Percentiles rank a stretch among this genome's conserved stretches.
Evolutionary conservation across 2,888 invertebrate genomes (phyloP).

Genomic region (Meiosimyza decipiens): DNA sequence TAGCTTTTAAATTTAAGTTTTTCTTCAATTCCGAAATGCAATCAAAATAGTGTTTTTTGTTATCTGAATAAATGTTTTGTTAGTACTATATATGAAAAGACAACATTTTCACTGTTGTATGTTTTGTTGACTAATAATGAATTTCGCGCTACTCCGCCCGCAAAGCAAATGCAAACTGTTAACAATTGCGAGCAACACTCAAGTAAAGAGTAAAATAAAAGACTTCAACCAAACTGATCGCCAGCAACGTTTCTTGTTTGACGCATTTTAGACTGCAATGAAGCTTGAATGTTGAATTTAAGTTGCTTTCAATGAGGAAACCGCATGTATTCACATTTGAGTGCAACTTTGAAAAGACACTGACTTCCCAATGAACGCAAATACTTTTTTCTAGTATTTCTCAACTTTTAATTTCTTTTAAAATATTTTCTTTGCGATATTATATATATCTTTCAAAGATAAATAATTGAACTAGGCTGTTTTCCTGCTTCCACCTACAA

Average conservation of each 20-base stretch:
- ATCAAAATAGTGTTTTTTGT: no score
- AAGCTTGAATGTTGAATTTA: no score
- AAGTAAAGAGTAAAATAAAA: neutral
- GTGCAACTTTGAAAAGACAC: no score
- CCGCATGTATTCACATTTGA: no score
- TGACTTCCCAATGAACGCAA: no score
- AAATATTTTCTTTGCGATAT: no score
- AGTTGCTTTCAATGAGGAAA: no score
- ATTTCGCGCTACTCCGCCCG: neutral
- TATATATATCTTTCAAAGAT: no score
- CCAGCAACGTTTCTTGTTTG: neutral
- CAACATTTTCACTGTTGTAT: neutral
- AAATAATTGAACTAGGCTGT: no score
- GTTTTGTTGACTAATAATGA: neutral
- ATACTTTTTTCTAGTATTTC: no score
- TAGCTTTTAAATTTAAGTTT: neutral
- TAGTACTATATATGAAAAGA: neutral
- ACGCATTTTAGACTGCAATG: neutral
- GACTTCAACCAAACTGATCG: neutral
- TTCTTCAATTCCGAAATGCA: neutral
- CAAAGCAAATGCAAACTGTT: slow-evolving; percentile 2
- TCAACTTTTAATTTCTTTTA: no score
- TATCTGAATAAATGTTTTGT: neutral
- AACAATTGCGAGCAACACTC: neutral
- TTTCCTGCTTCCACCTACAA: no score